Evolutionary conservation across 1,140 invertebrate genomes (phyloP).

Genomic region (Drosophila nikananu): DNA sequence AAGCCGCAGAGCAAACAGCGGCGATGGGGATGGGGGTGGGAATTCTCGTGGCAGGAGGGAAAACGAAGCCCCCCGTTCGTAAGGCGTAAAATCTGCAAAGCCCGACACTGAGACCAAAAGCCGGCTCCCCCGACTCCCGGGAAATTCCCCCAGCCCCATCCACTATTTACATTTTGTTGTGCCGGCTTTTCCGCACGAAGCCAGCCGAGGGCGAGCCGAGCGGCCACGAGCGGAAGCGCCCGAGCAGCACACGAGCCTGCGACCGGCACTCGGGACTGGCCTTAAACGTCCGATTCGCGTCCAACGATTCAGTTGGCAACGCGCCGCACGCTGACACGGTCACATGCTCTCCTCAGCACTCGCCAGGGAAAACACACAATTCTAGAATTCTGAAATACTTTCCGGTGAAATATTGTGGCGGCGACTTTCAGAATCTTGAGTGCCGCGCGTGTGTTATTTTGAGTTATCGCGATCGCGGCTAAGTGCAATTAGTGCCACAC

Average conservation of each 20-base stretch:
- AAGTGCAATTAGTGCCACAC: constrained; percentile 81
- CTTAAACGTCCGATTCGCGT: constrained; percentile 51
- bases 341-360: constrained; percentile 30
- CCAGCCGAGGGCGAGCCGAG: constrained; percentile 14
- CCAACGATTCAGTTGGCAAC: constrained; percentile 78
- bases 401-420: constrained; percentile 17
- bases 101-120: constrained; percentile 71
- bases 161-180: constrained; percentile 80
- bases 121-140: constrained; percentile 40
- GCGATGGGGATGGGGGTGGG: constrained; percentile 21
- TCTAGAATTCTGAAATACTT: constrained; percentile 22
- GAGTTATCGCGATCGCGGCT: constrained; percentile 74
- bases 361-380: constrained; percentile 9
- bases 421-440: constrained; percentile 44
- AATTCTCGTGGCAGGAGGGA: constrained; percentile 21
- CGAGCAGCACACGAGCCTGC: constrained; percentile 34
- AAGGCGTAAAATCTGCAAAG: constrained; percentile 72
- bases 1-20: constrained; percentile 73
- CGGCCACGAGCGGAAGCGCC: constrained; percentile 7
- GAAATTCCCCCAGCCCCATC: background rate
- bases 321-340: constrained; percentile 73
- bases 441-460: constrained; percentile 69
- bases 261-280: constrained; percentile 42
- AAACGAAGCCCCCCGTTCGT: constrained; percentile 27
- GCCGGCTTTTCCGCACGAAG: constrained; percentile 72